These are phyloP conservation scores for Hymenopus coronatus DNA, from an alignment of 2,888 invertebrate species.

Conservation along the genomic window DNA sequence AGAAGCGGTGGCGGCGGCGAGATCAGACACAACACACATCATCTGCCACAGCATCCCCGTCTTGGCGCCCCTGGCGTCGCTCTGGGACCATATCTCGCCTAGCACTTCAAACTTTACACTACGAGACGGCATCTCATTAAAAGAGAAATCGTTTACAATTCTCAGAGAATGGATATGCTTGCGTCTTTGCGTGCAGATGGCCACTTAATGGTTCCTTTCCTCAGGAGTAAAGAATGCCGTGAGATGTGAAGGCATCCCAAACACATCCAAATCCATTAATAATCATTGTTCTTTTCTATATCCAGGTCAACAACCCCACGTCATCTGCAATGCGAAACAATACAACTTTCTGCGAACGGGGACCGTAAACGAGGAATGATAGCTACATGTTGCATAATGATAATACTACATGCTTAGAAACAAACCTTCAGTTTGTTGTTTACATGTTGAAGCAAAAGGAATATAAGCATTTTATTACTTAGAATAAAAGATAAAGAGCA, in stretches of 20 bases:
- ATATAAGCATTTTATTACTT: too few species aligned
- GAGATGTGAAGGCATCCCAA: constrained; percentile 1
- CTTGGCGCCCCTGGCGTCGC: neutral
- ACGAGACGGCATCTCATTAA: neutral
- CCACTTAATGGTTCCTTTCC: neutral
- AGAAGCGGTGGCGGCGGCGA: constrained; percentile 9
- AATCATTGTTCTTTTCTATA: neutral
- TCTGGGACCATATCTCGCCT: neutral
- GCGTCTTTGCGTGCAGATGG: neutral
- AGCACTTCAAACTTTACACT: neutral
- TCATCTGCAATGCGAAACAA: neutral
- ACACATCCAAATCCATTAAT: constrained; percentile 7
- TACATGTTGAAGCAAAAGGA: too few species aligned
- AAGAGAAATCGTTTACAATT: constrained; percentile 6
- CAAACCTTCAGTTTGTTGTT: too few species aligned
- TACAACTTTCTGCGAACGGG: neutral
- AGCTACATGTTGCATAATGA: neutral
- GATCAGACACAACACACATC: neutral
- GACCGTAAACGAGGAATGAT: neutral
- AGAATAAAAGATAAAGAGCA: too few species aligned
- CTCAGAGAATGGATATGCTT: neutral
- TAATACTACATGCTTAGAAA: neutral
- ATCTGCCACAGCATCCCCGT: neutral
- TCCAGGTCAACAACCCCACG: constrained; percentile 1
- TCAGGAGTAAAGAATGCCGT: neutral